Conservation (phyloP, 2,888 invertebrate species). For the Harpalus rubripes region DNA sequence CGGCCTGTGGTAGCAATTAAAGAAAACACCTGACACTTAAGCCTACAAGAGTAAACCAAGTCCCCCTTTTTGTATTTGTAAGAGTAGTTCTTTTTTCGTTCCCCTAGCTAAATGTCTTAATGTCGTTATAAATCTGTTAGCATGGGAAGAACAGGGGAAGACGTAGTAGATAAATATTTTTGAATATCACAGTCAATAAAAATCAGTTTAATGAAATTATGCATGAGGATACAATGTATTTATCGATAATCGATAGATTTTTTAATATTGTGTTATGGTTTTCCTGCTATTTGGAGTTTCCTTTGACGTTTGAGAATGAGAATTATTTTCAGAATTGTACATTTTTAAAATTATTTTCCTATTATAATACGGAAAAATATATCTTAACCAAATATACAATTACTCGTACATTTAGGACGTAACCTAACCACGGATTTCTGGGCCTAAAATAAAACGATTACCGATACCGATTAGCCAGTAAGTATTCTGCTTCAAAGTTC, state of each 20-base stretch:
- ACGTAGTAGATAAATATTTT: not conserved
- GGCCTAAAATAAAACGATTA: no score
- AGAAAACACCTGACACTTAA: constrained; percentile 11
- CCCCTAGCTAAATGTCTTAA: constrained; percentile 12
- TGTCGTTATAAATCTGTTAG: constrained; percentile 23
- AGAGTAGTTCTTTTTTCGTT: constrained; percentile 4
- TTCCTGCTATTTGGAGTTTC: constrained; percentile 25
- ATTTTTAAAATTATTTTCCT: not conserved
- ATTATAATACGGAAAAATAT: not conserved
- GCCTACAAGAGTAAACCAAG: constrained; percentile 36
- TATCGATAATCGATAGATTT: constrained; percentile 15
- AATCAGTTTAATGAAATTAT: not conserved
- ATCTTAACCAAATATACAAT: not conserved
- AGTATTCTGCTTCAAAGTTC: no score
- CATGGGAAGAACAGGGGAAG: not conserved
- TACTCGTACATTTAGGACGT: no score
- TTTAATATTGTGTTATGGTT: not conserved
- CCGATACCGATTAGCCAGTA: no score
- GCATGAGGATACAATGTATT: not conserved
- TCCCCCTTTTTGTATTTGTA: constrained; percentile 12
- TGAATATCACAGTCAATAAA: not conserved
- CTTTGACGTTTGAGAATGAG: constrained; percentile 8
- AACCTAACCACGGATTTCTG: no score
- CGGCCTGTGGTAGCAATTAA: constrained; percentile 1
- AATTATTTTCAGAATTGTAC: constrained; percentile 9